Base-by-base conservation (phyloP, 2,797 vertebrate species). In the Cossypha niveicapilla region DNA sequence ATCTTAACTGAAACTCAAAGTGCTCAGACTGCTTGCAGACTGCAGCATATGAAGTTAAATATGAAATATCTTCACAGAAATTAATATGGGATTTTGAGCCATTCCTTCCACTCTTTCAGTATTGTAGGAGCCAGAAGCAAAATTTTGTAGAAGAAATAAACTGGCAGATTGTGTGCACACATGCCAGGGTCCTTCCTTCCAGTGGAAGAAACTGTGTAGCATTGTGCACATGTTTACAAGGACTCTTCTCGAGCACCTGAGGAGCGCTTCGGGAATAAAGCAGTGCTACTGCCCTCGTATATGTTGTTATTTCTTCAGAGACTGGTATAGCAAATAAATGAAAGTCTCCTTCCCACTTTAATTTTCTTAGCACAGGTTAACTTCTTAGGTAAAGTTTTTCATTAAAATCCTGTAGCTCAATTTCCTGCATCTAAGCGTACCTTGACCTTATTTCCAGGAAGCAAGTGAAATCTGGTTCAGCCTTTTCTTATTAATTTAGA, bases 161-260 rank as follows among this genome's bases (percentile, higher is more conserved):
- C 4, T 1, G 2, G 21, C 1, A 3, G 42, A 44, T 17, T 9
- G 8, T 0, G 0, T 1, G 0, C 35, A 34, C 0, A 1, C 8
- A 7, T 18, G 19, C 15, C 57, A 60, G 25, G 3, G 19, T 35
- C 32, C 6, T 24, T 63, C 2, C 0, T 58, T 68, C 27, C 48
- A 30, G 30, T 18, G 35, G 44, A 24, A 84, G 19, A 25, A 51
- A 70, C 25, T 0, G 0, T 6, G 24, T 32, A 28, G 15, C 50
- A 45, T 6, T 34, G 25, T 18, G 10, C 37, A 53, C 13, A 87
- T 18, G 13, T 60, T 82, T 80, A 42, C 17, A 54, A 32, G 27
- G 35, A 41, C 4, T 51, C 18, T 60, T 75, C 51, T 35, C 2
- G 0, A 68, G 25, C 32, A 61, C 18, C 58, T 27, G 24, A 71